Conservation (phyloP, 2,888 invertebrate species). For the Drosophila merina region DNA sequence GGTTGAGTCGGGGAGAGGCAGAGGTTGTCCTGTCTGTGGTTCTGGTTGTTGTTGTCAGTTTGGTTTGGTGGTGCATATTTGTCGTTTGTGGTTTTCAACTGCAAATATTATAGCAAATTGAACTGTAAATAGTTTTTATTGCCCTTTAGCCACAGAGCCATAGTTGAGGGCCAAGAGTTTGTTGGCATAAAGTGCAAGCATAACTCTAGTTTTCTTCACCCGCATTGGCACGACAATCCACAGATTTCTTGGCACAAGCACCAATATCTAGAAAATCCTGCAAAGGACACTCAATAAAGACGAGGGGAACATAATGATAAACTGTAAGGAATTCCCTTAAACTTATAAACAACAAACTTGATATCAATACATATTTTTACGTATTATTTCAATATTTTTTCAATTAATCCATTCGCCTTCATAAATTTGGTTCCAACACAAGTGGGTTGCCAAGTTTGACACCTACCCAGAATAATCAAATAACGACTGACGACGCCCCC, state of each 20-base stretch:
- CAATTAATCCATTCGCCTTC: conserved; percentile 20
- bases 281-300: conserved; percentile 62
- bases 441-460: conserved; percentile 30
- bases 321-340: conserved; percentile 36
- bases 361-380: neutral
- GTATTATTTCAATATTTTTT: conserved; percentile 8
- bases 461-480: conserved; percentile 24
- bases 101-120: conserved; percentile 79
- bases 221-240: conserved; percentile 25
- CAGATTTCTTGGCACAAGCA: conserved; percentile 12
- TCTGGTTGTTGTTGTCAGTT: conserved; percentile 26
- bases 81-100: conserved; percentile 71
- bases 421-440: conserved; percentile 6
- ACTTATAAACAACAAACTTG: neutral
- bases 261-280: conserved; percentile 17
- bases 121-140: conserved; percentile 78
- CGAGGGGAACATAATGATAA: conserved; percentile 69
- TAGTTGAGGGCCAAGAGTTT: conserved; percentile 34
- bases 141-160: conserved; percentile 61
- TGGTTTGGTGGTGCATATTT: conserved; percentile 58
- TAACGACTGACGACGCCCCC: conserved; percentile 13
- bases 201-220: conserved; percentile 52
- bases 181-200: conserved; percentile 40
- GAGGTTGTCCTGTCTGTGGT: conserved; percentile 39
- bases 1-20: conserved; percentile 2